Percentiles rank a stretch among this genome's conserved stretches.
Conservation (phyloP, 37 sponge, comb jelly and placozoan genomes). For the Tethya wilhelma region DNA sequence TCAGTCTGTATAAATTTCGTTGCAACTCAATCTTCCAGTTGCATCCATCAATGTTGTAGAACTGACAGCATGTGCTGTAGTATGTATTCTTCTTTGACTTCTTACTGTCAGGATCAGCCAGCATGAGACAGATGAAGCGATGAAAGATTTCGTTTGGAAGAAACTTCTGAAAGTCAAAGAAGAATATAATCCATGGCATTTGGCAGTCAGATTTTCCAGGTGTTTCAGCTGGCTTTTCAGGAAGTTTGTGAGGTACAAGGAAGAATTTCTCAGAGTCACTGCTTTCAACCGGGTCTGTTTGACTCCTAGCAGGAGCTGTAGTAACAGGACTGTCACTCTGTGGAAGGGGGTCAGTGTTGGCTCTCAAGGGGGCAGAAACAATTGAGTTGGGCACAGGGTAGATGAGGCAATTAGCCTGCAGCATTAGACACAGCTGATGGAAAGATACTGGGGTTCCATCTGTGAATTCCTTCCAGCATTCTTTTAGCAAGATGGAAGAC, state of each 20-base stretch:
- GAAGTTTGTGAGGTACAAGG: conserved; percentile 52
- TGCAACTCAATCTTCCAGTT: conserved; percentile 23
- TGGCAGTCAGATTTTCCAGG: too few species aligned
- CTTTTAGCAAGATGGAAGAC: not conserved
- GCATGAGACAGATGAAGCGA: conserved; percentile 33
- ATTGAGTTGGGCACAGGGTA: not conserved
- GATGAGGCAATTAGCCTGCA: conserved; percentile 59
- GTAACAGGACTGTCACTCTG: too few species aligned
- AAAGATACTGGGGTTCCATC: not conserved
- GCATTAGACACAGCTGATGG: conserved; percentile 34
- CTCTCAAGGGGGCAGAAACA: too few species aligned
- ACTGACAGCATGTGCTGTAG: not conserved
- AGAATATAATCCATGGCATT: too few species aligned
- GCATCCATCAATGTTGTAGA: not conserved
- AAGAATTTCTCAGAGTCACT: not conserved
- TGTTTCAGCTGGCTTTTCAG: not conserved
- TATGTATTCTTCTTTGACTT: not conserved
- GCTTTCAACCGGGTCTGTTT: too few species aligned
- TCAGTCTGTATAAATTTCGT: not conserved
- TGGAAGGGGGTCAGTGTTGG: too few species aligned
- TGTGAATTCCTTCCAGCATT: conserved; percentile 37
- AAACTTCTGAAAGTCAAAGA: conserved; percentile 50
- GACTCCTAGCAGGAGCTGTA: too few species aligned
- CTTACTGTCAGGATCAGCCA: not conserved
- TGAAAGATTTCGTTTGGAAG: conserved; percentile 62